Percentiles rank a stretch among this genome's conserved stretches.
phyloP scores from a whole-genome alignment of 2,113 vertebrate genomes.

The Pteronura brasiliensis region DNA sequence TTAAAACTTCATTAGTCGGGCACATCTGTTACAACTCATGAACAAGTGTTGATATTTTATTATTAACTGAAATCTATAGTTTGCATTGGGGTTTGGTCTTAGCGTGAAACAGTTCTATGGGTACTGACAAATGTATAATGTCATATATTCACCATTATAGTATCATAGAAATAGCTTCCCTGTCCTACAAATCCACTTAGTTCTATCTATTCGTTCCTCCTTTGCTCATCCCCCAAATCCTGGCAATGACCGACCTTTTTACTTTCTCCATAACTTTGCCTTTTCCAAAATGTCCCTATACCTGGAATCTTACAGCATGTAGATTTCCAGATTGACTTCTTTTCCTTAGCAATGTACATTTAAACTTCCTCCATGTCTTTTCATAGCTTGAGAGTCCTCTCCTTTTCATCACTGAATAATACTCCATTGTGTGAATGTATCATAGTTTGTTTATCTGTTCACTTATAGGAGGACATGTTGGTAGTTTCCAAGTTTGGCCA shows the following conservation, averaged over 20 bases:
- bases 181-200: not conserved
- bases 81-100: not conserved
- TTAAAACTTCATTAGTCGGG: not conserved
- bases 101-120: not conserved
- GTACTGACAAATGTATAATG: not conserved
- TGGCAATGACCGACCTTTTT: not conserved
- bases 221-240: not conserved
- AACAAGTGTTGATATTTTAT: not conserved
- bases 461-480: not conserved
- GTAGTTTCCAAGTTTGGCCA: not conserved
- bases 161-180: not conserved
- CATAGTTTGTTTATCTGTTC: not conserved
- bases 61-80: not conserved
- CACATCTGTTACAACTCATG: not conserved
- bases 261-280: not conserved
- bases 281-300: not conserved
- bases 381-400: not conserved
- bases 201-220: not conserved
- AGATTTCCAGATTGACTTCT: not conserved
- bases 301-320: not conserved
- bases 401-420: not conserved
- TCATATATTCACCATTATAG: not conserved
- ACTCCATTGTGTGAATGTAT: not conserved
- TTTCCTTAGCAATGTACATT: not conserved
- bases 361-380: not conserved